Evolutionary conservation across 2,113 vertebrate genomes (phyloP), one percentile per base, ranked within the genome.

Genomic region (Pungitius pungitius): DNA sequence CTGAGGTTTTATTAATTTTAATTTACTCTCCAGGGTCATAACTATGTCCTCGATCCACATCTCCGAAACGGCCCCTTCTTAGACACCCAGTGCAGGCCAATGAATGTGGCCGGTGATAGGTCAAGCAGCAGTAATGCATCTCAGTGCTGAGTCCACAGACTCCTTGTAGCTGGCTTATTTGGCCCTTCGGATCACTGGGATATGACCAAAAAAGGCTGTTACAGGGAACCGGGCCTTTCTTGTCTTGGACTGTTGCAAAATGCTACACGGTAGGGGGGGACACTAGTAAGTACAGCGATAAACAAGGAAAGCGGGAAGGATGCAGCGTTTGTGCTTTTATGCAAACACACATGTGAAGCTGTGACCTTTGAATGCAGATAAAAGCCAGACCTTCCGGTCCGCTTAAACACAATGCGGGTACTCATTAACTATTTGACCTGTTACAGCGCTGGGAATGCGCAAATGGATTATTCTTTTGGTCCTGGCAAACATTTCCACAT

Each of bases 151-250:
- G 73, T 82, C 60, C 75, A 85, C 77, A 84, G 15, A 67, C 67
- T 76, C 73, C 77, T 84, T 78, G 69, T 67, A 73, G 77, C 72
- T 73, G 74, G 81, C 79, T 81, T 88, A 78, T 87, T 85, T 84
- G 85, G 84, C 83, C 60, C 72, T 43, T 4, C 30, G 20, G 42
- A 72, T 86, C 69, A 30, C 77, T 75, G 55, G 63, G 77, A 83
- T 86, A 83, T 90, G 85, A 88, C 91, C 91, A 90, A 89, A 92
- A 88, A 92, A 87, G 91, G 88, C 60, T 63, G 80, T 77, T 88
- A 78, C 74, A 73, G 73, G 73, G 75, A 81, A 80, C 71, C 61
- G 15, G 7, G 79, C 26, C 64, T n/a, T 82, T 82, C 76, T 85
- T 85, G 69, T 69, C 55, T 78, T 71, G n/a, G n/a, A 75, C 14